Percentiles rank a stretch among this genome's conserved stretches.
These are phyloP conservation scores for Bombus waltoni DNA, from an alignment of 1,140 invertebrate species.

Conservation along the genomic window DNA sequence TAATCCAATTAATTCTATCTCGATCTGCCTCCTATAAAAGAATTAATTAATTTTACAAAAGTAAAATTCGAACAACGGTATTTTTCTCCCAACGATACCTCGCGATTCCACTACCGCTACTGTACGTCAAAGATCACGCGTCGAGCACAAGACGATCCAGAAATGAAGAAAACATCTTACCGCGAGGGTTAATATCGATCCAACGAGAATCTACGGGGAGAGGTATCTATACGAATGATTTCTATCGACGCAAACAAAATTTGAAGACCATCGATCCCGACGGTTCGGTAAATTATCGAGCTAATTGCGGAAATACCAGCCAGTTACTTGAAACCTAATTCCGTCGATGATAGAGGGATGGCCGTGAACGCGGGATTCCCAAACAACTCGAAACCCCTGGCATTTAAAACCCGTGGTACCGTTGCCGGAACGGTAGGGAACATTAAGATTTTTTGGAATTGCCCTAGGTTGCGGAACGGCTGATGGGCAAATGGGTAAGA, in stretches of 20 bases:
- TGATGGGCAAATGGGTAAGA: slow-evolving; percentile 59
- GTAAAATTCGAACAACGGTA: not conserved
- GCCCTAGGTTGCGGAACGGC: slow-evolving; percentile 68
- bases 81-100: not conserved
- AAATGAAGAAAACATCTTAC: not conserved
- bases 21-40: too few species aligned
- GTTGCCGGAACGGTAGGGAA: not conserved
- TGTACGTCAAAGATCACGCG: not conserved
- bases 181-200: slow-evolving; percentile 5
- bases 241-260: slow-evolving; percentile 14
- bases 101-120: not conserved
- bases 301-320: slow-evolving; percentile 14
- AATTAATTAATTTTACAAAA: too few species aligned
- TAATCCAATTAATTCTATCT: too few species aligned
- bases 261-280: slow-evolving; percentile 1
- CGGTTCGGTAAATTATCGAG: slow-evolving; percentile 13
- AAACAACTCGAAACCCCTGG: not conserved
- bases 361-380: not conserved
- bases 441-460: slow-evolving; percentile 69
- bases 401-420: not conserved
- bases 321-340: slow-evolving; percentile 40
- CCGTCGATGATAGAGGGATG: not conserved
- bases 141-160: too few species aligned
- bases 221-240: not conserved
- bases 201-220: not conserved